These are phyloP conservation scores for Glossophaga mutica DNA, from an alignment of 2,797 vertebrate species.

Conservation along the genomic window DNA sequence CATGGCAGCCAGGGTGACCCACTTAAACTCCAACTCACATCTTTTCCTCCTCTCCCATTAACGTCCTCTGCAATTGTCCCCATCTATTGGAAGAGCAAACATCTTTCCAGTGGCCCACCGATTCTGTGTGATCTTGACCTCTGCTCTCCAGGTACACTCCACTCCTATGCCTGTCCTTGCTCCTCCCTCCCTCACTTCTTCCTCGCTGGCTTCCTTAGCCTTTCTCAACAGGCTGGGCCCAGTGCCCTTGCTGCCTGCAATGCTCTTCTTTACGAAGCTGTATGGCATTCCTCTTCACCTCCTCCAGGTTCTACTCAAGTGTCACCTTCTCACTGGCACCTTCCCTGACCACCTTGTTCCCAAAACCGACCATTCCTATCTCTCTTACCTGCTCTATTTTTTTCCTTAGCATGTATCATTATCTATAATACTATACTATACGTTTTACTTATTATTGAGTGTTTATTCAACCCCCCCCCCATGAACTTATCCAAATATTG, in stretches of 20 bases:
- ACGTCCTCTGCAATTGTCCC: neutral
- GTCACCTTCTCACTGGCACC: neutral
- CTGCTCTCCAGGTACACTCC: neutral
- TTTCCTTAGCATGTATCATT: neutral
- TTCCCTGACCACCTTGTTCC: neutral
- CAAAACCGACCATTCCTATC: neutral
- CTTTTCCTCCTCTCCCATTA: neutral
- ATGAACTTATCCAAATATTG: neutral
- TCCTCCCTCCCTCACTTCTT: too few species aligned
- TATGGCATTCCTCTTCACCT: neutral
- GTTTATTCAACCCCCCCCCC: neutral
- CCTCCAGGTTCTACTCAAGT: neutral
- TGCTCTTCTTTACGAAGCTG: neutral
- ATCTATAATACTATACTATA: neutral
- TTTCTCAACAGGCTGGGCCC: neutral
- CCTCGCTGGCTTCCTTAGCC: neutral
- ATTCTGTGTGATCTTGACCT: neutral
- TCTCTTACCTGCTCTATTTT: neutral
- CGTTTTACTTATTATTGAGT: neutral
- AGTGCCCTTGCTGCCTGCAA: neutral
- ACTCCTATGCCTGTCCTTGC: rapidly evolving
- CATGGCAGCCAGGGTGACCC: neutral
- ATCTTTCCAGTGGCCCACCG: neutral
- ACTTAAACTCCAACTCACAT: neutral
- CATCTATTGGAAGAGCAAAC: neutral